Conservation (phyloP, 1,140 invertebrate genomes). For the Trichogramma pretiosum region DNA sequence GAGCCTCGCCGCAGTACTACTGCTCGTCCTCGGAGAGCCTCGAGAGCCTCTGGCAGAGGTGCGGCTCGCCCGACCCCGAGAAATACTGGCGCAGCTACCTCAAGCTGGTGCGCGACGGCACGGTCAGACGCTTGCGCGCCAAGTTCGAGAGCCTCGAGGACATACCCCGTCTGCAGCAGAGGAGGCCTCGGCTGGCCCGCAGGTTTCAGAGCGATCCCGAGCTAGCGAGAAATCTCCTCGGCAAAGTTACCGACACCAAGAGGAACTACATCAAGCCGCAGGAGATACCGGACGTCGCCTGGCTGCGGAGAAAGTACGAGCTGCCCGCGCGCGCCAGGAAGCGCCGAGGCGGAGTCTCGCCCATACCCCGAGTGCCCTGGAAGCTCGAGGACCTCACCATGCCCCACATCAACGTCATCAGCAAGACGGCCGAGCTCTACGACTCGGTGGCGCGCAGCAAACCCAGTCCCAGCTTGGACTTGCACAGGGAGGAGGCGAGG, state of each 20-base stretch:
- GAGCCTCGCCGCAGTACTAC: slow-evolving; percentile 25
- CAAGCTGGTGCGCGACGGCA: slow-evolving; percentile 61
- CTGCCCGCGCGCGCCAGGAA: slow-evolving; percentile 38
- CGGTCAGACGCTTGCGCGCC: slow-evolving; percentile 62
- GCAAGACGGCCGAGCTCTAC: slow-evolving; percentile 66
- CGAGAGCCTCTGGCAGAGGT: slow-evolving; percentile 56
- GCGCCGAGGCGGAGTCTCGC: slow-evolving; percentile 48
- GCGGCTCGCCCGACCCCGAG: slow-evolving; percentile 60
- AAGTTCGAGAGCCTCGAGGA: slow-evolving; percentile 63
- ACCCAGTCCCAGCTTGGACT: slow-evolving; percentile 28
- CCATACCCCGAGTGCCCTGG: slow-evolving; percentile 54
- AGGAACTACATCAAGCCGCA: slow-evolving; percentile 43
- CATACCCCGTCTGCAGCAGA: slow-evolving; percentile 35
- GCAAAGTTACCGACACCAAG: slow-evolving; percentile 38
- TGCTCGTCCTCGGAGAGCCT: slow-evolving; percentile 47
- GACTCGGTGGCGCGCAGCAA: slow-evolving; percentile 38
- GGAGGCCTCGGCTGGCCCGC: slow-evolving; percentile 33
- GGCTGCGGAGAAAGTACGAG: slow-evolving; percentile 54
- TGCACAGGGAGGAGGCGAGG: slow-evolving; percentile 30
- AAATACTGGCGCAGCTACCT: slow-evolving; percentile 61
- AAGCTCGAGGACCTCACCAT: slow-evolving; percentile 64
- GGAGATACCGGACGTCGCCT: slow-evolving; percentile 54
- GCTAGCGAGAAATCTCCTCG: slow-evolving; percentile 51
- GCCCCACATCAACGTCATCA: slow-evolving; percentile 82
- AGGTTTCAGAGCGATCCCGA: slow-evolving; percentile 69